phyloP scores from a whole-genome alignment of 1,140 invertebrate species.

The Chironomus striatipennis region DNA sequence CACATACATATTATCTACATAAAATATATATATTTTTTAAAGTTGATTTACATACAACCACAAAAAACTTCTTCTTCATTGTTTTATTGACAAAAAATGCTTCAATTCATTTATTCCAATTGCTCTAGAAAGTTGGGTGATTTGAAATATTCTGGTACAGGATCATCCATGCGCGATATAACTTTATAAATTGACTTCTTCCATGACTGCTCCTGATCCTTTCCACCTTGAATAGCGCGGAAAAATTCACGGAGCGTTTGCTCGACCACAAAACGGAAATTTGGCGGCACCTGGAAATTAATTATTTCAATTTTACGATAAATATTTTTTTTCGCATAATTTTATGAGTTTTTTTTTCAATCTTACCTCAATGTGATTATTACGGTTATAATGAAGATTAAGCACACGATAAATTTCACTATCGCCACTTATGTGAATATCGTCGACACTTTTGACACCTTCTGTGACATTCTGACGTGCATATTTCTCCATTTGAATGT shows the following conservation, averaged over 20 bases:
- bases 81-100: slow-evolving; percentile 34
- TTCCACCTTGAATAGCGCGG: slow-evolving; percentile 89
- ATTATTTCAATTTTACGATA: slow-evolving; percentile 15
- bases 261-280: slow-evolving; percentile 94
- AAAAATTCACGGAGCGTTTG: slow-evolving; percentile 97
- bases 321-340: neutral
- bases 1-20: slow-evolving; percentile 24
- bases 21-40: slow-evolving; percentile 35
- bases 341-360: slow-evolving; percentile 22
- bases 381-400: slow-evolving; percentile 99
- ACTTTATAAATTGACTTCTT: slow-evolving; percentile 99
- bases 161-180: slow-evolving; percentile 96
- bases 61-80: slow-evolving; percentile 28
- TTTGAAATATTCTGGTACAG: slow-evolving; percentile 99
- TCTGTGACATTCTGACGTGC: slow-evolving; percentile 95
- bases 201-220: slow-evolving; percentile 98
- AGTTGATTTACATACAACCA: no score
- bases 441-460: slow-evolving; percentile 86
- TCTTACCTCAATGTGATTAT: slow-evolving; percentile 99
- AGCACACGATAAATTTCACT: slow-evolving; percentile 96
- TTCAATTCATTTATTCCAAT: slow-evolving; percentile 62
- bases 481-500: slow-evolving; percentile 99
- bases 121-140: slow-evolving; percentile 98
- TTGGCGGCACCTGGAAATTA: slow-evolving; percentile 79
- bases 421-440: slow-evolving; percentile 87